Conservation (phyloP, 2,797 vertebrate species). For the Polyboroides typus region DNA sequence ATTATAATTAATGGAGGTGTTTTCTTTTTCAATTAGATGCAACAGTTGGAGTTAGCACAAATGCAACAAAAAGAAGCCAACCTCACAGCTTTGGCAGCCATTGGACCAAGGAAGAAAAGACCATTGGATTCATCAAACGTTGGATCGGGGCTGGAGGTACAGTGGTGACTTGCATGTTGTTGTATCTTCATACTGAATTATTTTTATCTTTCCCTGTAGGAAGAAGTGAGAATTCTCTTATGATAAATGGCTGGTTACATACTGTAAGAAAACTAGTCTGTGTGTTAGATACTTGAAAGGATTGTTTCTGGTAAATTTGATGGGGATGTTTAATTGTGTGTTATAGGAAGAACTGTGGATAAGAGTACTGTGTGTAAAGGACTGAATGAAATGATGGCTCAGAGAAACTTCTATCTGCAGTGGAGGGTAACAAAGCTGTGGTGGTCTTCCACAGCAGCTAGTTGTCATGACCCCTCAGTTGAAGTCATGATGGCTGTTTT, state of each 20-base stretch:
- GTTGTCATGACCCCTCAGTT: background rate
- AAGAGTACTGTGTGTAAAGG: background rate
- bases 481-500: background rate
- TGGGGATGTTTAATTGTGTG: background rate
- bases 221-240: background rate
- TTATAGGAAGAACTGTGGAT: background rate
- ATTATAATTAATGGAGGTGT: background rate
- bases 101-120: slow-evolving; percentile 91
- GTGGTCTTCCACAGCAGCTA: background rate
- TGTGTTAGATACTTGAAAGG: background rate
- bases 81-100: slow-evolving; percentile 90
- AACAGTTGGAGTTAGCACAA: slow-evolving; percentile 88
- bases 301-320: background rate
- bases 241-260: background rate
- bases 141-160: slow-evolving; percentile 79
- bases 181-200: background rate
- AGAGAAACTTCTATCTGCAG: background rate
- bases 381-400: background rate
- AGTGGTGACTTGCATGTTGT: background rate
- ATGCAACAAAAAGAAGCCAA: slow-evolving; percentile 91
- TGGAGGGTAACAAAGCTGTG: background rate
- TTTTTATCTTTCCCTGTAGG: background rate
- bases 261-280: background rate
- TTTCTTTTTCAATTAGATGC: slow-evolving; percentile 78
- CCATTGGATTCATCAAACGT: slow-evolving; percentile 72